Percentiles rank a stretch among this genome's conserved stretches.
phyloP scores from a whole-genome alignment of 30 jellyfish, hydroid and myxozoan genomes.

The Cassiopea andromeda region DNA sequence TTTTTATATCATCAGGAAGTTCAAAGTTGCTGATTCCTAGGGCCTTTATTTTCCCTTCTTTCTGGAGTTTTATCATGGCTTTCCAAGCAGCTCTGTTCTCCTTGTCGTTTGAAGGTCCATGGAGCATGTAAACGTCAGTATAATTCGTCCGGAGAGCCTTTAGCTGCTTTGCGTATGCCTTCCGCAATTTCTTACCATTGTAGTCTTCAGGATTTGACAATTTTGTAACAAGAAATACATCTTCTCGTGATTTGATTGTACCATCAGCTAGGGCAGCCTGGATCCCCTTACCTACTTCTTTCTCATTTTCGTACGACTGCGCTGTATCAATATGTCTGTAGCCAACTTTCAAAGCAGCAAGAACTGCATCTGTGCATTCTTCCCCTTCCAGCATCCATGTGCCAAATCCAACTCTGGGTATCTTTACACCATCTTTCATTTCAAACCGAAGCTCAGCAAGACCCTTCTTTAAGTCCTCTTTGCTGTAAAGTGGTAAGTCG shows the following conservation, averaged over 20 bases:
- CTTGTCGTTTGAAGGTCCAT: constrained; percentile 57
- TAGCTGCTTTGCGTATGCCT: constrained; percentile 30
- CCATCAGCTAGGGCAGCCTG: constrained; percentile 56
- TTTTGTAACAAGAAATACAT: constrained; percentile 62
- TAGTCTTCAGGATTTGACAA: constrained; percentile 44
- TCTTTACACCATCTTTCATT: constrained; percentile 56
- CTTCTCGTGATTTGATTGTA: constrained; percentile 68
- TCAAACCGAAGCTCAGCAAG: constrained; percentile 32
- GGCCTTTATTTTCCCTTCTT: constrained; percentile 59
- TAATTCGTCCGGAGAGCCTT: constrained; percentile 25
- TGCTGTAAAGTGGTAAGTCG: constrained; percentile 50
- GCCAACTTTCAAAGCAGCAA: constrained; percentile 76
- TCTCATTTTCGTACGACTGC: constrained; percentile 69
- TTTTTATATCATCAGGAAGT: constrained; percentile 2
- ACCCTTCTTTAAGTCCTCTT: constrained; percentile 50
- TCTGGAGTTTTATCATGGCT: constrained; percentile 34
- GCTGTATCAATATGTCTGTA: constrained; percentile 83
- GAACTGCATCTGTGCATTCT: constrained; percentile 69
- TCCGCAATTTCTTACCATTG: constrained; percentile 27
- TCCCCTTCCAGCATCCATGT: constrained; percentile 70
- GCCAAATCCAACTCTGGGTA: constrained; percentile 82
- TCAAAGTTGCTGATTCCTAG: constrained; percentile 78
- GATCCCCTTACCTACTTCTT: constrained; percentile 61
- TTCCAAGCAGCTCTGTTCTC: constrained; percentile 71
- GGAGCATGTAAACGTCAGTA: constrained; percentile 69